phyloP scores from a whole-genome alignment of 2,797 vertebrate genomes.

The Rhadinocentrus ornatus region DNA sequence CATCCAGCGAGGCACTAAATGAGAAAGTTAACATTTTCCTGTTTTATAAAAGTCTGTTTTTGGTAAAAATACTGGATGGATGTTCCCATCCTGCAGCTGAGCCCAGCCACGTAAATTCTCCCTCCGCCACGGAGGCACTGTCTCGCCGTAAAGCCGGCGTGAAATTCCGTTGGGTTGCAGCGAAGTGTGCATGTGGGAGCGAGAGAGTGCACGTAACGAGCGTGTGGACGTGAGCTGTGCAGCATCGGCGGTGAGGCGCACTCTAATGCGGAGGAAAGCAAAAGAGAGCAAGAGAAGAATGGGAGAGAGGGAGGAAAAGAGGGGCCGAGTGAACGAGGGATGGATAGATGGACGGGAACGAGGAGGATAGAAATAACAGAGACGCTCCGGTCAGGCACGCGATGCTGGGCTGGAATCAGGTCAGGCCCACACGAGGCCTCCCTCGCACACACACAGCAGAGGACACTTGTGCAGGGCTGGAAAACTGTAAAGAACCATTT shows the following conservation, averaged over 20 bases:
- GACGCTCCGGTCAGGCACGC: constrained; percentile 73
- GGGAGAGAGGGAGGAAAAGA: constrained; percentile 1
- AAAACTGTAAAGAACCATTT: constrained; percentile 14
- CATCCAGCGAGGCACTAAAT: constrained; percentile 1
- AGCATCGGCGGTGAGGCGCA: constrained; percentile 64
- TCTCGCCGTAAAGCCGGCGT: constrained; percentile 34
- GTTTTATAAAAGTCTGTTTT: neutral
- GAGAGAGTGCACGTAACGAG: constrained; percentile 5
- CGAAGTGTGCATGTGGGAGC: constrained; percentile 33
- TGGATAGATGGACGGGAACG: constrained; percentile 38
- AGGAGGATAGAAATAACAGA: constrained; percentile 57
- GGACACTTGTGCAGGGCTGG: constrained; percentile 17
- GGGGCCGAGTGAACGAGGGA: neutral
- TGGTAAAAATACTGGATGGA: neutral
- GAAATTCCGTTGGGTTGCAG: constrained; percentile 42
- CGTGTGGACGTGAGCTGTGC: constrained; percentile 52
- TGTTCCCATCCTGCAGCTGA: no score
- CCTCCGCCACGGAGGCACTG: no score
- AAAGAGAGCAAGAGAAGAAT: constrained; percentile 48
- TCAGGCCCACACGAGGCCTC: constrained; percentile 76
- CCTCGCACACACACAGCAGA: constrained; percentile 48
- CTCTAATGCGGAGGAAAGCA: constrained; percentile 56
- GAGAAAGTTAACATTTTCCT: neutral
- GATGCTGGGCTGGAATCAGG: constrained; percentile 80
- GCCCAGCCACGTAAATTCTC: no score